Conservation (phyloP, 2,888 invertebrate species). For the Cremastinae sp. region DNA sequence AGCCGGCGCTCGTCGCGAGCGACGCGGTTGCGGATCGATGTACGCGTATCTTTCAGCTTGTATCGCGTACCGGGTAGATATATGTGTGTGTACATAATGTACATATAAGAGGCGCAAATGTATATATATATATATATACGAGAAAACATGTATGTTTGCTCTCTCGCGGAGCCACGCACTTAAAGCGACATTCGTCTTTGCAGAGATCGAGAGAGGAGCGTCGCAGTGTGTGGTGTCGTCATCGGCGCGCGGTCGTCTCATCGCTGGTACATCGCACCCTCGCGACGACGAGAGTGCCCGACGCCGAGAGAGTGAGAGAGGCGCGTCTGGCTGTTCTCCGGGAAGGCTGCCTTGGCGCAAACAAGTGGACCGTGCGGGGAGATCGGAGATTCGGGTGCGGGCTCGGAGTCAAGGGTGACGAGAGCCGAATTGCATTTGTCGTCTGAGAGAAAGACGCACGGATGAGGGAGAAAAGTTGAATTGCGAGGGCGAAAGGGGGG, state of each 20-base stretch:
- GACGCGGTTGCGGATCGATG: constrained; percentile 24
- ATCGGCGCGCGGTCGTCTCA: constrained; percentile 30
- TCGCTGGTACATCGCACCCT: constrained; percentile 35
- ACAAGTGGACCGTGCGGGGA: constrained; percentile 37
- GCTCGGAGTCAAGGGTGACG: constrained; percentile 1
- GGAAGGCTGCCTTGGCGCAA: constrained; percentile 31
- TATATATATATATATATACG: constrained; percentile 13
- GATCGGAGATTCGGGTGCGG: not conserved
- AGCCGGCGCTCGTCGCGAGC: constrained; percentile 42
- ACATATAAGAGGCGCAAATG: constrained; percentile 8
- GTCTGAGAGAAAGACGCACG: not conserved
- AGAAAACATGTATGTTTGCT: not conserved
- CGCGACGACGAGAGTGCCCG: constrained; percentile 41
- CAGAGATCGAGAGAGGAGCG: constrained; percentile 41
- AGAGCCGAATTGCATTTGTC: not conserved
- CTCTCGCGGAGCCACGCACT: constrained; percentile 51
- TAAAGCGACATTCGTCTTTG: constrained; percentile 53
- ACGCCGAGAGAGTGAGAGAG: constrained; percentile 52
- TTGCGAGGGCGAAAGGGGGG: constrained; percentile 19
- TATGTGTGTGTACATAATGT: constrained; percentile 2
- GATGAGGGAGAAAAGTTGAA: not conserved
- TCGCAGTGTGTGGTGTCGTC: constrained; percentile 34
- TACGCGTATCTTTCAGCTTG: constrained; percentile 17
- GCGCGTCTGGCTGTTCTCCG: constrained; percentile 34
- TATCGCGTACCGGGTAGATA: constrained; percentile 15